Evolutionary conservation across 2,888 invertebrate species (phyloP).

Genomic region (Ormyrus pomaceus): DNA sequence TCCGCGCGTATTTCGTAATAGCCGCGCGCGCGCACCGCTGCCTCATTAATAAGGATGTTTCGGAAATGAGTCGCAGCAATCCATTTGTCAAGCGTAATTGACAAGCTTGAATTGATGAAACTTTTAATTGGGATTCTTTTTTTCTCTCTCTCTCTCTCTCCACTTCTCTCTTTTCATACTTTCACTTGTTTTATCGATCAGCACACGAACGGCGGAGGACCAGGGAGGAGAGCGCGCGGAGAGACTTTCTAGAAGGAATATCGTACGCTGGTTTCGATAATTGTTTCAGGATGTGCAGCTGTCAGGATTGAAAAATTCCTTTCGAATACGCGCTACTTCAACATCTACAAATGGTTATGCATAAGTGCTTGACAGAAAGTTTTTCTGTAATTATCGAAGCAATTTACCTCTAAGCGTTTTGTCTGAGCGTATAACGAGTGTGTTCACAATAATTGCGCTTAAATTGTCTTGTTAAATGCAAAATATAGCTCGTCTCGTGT

Average conservation of each 20-base stretch:
- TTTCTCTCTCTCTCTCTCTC: not conserved
- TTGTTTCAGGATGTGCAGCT: slow-evolving; percentile 27
- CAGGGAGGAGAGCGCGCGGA: not conserved
- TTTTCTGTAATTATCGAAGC: slow-evolving; percentile 1
- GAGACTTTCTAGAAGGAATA: slow-evolving; percentile 17
- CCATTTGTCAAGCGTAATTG: slow-evolving; percentile 51
- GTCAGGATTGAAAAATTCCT: slow-evolving; percentile 4
- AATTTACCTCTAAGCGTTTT: not conserved
- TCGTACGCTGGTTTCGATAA: slow-evolving; percentile 10
- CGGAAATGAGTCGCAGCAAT: slow-evolving; percentile 32
- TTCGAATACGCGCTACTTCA: not conserved
- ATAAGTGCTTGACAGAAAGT: too few relatives aligned
- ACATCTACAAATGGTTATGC: too few relatives aligned
- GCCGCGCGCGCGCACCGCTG: not conserved
- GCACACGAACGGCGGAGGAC: not conserved
- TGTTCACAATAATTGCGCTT: slow-evolving; percentile 24
- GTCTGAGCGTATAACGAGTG: not conserved
- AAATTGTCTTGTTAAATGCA: slow-evolving; percentile 41
- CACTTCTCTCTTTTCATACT: not conserved
- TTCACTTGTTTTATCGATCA: slow-evolving; percentile 46
- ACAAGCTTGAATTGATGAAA: slow-evolving; percentile 45
- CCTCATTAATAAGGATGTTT: slow-evolving; percentile 34
- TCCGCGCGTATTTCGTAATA: not conserved
- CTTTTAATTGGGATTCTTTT: slow-evolving; percentile 44
- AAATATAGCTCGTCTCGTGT: slow-evolving; percentile 40